Evolutionary conservation across 2,113 vertebrate species (phyloP), one percentile per base, ranked within the genome.

Genomic region (Tautogolabrus adspersus): DNA sequence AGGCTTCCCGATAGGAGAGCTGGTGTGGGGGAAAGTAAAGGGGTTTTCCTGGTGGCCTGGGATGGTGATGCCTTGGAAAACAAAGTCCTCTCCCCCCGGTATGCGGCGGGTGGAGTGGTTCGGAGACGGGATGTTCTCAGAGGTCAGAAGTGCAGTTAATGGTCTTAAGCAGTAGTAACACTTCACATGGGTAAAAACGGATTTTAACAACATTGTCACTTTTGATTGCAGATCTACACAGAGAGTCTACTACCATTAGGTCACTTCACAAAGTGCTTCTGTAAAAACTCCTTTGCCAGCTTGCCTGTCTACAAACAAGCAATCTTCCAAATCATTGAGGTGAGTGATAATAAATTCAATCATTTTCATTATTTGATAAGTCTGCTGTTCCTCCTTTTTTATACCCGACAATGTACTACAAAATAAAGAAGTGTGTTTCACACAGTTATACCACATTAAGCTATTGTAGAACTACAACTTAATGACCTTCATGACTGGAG

Each of bases 31-130:
- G 0, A 98, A 97, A 84, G 92, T 97, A 79, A 96, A 96, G 75
- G 97, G 96, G 5, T 97, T 97, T 78, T 95, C 96, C 23, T 96
- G 95, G 96, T 99, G 97, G 97, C 97, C 97, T 0, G 97, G 97
- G 0, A 88, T 98, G 18, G 95, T 99, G 0, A 94, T 96, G 3
- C 93, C 94, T 8, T 97, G 97, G 97, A 96, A 94, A 73, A 91
- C 83, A 47, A 96, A 95, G 42, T 92, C 85, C 8, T 75, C 94
- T 0, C 93, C 91, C 1, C 73, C 90, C 0, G 95, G 94, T 30
- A 94, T 97, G 94, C 92, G 97, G 2, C 93, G 95, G 87, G 96
- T 99, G 57, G 96, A 98, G 88, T 99, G 97, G 97, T 99, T 98
- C 5, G 97, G 97, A 18, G 97, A 99, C 0, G 96, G 97, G 75